A percentile compares a stretch with the other conserved stretches of the same genome.
Conservation (phyloP, 2,888 invertebrate species). For the Pheosia tremula region DNA sequence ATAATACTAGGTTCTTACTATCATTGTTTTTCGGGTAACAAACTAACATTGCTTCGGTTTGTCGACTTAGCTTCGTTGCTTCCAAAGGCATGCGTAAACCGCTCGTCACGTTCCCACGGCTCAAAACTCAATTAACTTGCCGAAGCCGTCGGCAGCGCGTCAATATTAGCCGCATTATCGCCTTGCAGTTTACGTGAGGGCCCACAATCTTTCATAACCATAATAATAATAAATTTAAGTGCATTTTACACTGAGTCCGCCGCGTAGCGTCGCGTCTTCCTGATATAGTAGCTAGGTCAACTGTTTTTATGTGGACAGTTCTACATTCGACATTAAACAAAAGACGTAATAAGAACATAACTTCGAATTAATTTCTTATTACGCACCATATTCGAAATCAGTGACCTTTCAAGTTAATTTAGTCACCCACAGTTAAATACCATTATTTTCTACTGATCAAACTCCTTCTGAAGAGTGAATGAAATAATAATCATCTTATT, state of each 20-base stretch:
- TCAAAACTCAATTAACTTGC: not conserved
- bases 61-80: not conserved
- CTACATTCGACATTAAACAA: not conserved
- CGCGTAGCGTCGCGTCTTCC: slow-evolving; percentile 33
- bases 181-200: not conserved
- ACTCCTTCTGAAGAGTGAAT: no score
- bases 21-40: no score
- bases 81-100: not conserved
- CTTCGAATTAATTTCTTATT: no score
- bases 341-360: not conserved
- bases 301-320: not conserved
- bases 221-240: slow-evolving; percentile 45
- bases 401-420: no score
- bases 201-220: slow-evolving; percentile 35
- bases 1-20: no score
- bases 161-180: not conserved
- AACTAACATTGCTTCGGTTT: not conserved
- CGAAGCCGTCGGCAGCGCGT: not conserved
- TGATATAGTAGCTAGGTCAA: slow-evolving; percentile 6
- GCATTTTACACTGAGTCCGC: slow-evolving; percentile 30
- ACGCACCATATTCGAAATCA: no score
- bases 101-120: slow-evolving; percentile 4
- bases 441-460: no score
- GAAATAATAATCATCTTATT: no score
- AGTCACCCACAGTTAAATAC: no score